Evolutionary conservation across 2,113 vertebrate genomes (phyloP), one percentile per base, ranked within the genome.

Genomic region (Amblyopsis rosae): DNA sequence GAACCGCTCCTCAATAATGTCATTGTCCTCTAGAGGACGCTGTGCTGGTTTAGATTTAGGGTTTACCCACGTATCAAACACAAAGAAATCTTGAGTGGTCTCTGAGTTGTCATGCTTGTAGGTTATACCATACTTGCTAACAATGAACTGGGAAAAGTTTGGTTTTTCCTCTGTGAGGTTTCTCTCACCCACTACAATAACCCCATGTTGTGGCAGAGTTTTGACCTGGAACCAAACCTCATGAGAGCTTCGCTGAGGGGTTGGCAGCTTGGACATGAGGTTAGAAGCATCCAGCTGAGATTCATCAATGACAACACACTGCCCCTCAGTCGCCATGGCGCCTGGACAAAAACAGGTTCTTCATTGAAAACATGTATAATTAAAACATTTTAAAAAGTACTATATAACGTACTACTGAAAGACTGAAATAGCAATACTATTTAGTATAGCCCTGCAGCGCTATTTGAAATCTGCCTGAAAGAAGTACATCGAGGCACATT

Each of bases 211-310:
- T 15, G 95, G 95, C 74, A 97, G 87, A 48, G 87, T 90, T 1
- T 80, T 89, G 68, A 98, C 93, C 81, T 95, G 93, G 86, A 94
- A 96, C 95, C 96, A 97, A 51, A 95, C 93, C 81, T 98, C 95
- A 59, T 93, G 91, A n/a, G 85, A 82, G 67, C 90, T 88, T 0
- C 83, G 85, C 50, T 93, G 92, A 13, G 87, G 75, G 3, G 89
- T 85, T 2, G 95, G 90, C 64, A 96, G 82, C 81, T 94, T 95
- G 45, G 89, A 76, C 72, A 97, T 86, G n/a, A 98, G 88, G 69
- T 97, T 98, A 47, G 94, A 90, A 16, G 93, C 95, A 76, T 97
- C 95, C 69, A 97, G 84, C 79, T 94, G 94, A 59, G 89, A 90
- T 61, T 89, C 89, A 69, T 93, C 94, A 74, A 95, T 96, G 56